These are phyloP conservation scores for Oplegnathus fasciatus DNA, from an alignment of 2,113 vertebrate genomes.

Conservation along the genomic window DNA sequence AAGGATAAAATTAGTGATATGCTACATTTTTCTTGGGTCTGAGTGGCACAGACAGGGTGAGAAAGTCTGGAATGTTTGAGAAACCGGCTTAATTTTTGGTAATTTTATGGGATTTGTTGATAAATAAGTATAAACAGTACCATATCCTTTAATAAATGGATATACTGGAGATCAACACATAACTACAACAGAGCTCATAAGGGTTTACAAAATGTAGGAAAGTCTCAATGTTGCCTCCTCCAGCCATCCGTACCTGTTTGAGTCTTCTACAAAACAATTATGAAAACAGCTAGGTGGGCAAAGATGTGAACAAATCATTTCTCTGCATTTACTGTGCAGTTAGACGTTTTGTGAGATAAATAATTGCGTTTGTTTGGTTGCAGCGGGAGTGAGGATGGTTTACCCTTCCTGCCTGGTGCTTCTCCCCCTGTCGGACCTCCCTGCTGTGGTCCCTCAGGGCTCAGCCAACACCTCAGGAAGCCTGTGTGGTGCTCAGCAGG, in stretches of 20 bases:
- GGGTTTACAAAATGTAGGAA: background rate
- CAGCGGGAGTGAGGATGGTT: constrained; percentile 98
- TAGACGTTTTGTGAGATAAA: constrained; percentile 46
- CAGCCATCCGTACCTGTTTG: background rate
- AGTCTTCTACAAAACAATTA: background rate
- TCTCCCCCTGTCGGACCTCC: constrained; percentile 95
- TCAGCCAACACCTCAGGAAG: constrained; percentile 89
- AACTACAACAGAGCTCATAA: background rate
- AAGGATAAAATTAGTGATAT: background rate
- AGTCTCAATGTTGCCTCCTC: background rate
- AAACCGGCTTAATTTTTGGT: background rate
- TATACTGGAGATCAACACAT: background rate
- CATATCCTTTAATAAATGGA: background rate
- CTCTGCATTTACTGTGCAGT: background rate
- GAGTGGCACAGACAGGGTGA: background rate
- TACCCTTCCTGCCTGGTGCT: constrained; percentile 97
- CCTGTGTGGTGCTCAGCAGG: constrained; percentile 92
- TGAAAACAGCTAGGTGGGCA: background rate
- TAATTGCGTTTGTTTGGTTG: constrained; percentile 75
- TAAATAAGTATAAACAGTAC: background rate
- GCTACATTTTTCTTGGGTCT: background rate
- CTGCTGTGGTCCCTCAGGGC: constrained; percentile 87
- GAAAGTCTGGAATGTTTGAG: background rate
- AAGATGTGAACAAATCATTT: background rate
- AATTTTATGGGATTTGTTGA: background rate